Conservation (phyloP, 2,113 vertebrate species). For the Lepus americanus region DNA sequence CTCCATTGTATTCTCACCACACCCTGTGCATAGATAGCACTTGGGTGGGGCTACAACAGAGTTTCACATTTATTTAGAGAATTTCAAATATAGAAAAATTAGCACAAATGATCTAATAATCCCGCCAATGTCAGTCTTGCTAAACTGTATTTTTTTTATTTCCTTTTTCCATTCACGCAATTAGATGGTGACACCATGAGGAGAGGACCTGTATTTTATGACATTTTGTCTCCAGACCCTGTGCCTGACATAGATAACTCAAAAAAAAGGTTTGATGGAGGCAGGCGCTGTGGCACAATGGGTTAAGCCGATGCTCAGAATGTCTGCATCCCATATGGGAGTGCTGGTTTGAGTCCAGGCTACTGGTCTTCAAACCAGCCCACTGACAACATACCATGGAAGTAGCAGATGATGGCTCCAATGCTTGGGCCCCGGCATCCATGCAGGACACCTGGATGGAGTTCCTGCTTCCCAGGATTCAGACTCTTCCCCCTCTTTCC, state of each 20-base stretch:
- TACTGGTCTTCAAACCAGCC: no score
- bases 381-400: no score
- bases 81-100: not conserved
- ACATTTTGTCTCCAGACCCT: not conserved
- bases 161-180: not conserved
- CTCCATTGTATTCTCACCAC: not conserved
- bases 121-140: not conserved
- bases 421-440: no score
- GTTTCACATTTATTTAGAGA: slow-evolving; percentile 15
- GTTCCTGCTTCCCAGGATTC: not conserved
- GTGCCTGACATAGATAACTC: not conserved
- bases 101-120: not conserved
- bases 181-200: not conserved
- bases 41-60: not conserved
- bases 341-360: no score
- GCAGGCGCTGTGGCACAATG: no score
- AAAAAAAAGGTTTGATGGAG: slow-evolving; percentile 3
- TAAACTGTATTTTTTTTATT: not conserved
- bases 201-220: not conserved
- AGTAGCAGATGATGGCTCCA: no score
- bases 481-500: not conserved
- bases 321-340: no score
- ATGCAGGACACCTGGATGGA: no score
- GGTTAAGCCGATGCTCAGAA: no score
- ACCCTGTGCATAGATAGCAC: not conserved